Evolutionary conservation across 1,140 invertebrate species (phyloP), one percentile per base, ranked within the genome.

Genomic region (Elysia chlorotica): DNA sequence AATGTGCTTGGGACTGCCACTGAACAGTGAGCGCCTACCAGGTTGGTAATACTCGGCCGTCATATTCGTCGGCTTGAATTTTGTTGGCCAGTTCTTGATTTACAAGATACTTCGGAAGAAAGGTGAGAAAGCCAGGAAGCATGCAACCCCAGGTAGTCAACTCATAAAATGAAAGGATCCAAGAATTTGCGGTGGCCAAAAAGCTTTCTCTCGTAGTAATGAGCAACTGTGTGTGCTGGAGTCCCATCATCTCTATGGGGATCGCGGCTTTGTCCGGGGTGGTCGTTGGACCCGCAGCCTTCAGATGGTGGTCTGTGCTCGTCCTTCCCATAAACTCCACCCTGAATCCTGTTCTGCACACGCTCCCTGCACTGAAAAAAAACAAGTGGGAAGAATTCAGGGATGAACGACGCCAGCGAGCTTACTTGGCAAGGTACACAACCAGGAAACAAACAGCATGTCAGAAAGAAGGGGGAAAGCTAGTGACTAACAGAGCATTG

Each of bases 221-320:
- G 41, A 73, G 73, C 1, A 70, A 81, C 56, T 81, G 78, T 57
- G 14, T 77, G 0, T 79, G 78, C 54, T 78, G 76, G 80, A 79
- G 78, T 72, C 78, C 78, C 2, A 71, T 81, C 30, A 71, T 75
- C 30, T 25, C 76, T 30, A 79, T 81, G 72, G 80, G 80, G 75
- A 65, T 79, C 17, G 35, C 76, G 38, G 61, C 76, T 31, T 33
- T 76, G 23, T 53, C 3, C 36, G 76, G 74, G 1, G 17, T 36
- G 6, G 5, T n/a, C 4, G 74, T 79, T 35, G 41, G 67, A 14
- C 61, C 63, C 4, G 76, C 76, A 17, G 73, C 75, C 0, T 78
- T 78, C 33, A 74, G 73, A 1, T 79, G 74, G 74, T 41, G 62
- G 1, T 74, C 67, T 10, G 76, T 79, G 6, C 76, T 77, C 36